Evolutionary conservation across 2,888 invertebrate species (phyloP).

Genomic region (Xylota sylvarum): DNA sequence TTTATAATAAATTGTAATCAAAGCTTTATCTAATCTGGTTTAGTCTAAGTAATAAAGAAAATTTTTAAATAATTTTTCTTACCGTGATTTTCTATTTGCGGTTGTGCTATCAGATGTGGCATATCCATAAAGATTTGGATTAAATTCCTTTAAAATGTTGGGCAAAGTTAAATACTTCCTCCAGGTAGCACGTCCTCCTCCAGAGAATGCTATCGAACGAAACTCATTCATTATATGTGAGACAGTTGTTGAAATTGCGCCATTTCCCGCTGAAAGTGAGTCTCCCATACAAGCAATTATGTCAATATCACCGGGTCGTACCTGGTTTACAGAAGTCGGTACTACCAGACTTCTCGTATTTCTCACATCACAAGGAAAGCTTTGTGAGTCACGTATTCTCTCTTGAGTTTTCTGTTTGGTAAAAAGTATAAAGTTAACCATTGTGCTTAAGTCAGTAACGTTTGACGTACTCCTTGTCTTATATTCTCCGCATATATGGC

Average conservation of each 20-base stretch:
- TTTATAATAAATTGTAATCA: no score
- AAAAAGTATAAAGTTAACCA: not conserved
- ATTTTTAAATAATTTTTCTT: not conserved
- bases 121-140: constrained; percentile 88
- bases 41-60: no score
- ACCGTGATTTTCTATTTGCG: not conserved
- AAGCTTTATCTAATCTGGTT: no score
- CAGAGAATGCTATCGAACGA: not conserved
- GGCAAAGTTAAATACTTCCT: constrained; percentile 86
- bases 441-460: not conserved
- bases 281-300: not conserved
- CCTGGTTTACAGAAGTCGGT: not conserved
- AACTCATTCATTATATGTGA: not conserved
- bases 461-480: not conserved
- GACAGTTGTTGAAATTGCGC: not conserved
- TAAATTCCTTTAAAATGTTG: constrained; percentile 88
- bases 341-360: not conserved
- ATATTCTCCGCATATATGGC: not conserved
- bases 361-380: not conserved
- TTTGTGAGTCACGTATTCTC: not conserved
- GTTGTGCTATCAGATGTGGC: not conserved
- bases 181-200: constrained; percentile 84
- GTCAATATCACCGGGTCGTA: not conserved
- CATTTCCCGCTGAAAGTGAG: not conserved
- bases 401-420: not conserved